A percentile compares a stretch with the other conserved stretches of the same genome.
phyloP scores from a whole-genome alignment of 2,888 invertebrate species.

The Acronicta aceris region DNA sequence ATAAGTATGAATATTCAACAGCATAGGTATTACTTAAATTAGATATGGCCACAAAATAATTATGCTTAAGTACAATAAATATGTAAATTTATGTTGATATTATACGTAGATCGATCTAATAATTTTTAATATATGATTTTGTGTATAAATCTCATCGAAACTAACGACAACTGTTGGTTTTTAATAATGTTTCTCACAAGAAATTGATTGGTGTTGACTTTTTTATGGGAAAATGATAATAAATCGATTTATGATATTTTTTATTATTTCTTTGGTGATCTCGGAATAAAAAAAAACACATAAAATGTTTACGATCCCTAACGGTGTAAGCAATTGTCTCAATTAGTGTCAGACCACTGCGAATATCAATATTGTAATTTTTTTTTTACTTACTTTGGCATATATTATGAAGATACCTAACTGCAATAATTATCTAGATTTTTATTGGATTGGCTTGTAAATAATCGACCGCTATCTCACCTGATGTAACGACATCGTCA shows the following conservation, averaged over 20 bases:
- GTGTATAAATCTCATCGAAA: constrained; percentile 45
- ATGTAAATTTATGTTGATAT: constrained; percentile 76
- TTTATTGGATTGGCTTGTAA: too few species aligned
- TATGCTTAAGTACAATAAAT: constrained; percentile 71
- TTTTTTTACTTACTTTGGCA: too few species aligned
- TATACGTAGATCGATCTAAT: constrained; percentile 57
- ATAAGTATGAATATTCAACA: constrained; percentile 60
- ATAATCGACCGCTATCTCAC: too few species aligned
- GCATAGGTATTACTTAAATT: constrained; percentile 54
- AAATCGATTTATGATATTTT: constrained; percentile 35
- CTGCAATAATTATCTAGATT: too few species aligned
- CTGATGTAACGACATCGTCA: too few species aligned
- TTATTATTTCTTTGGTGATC: constrained; percentile 25
- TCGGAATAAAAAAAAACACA: constrained; percentile 17
- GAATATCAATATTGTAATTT: neutral
- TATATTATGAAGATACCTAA: too few species aligned
- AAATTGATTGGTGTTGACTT: constrained; percentile 41
- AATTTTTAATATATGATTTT: constrained; percentile 60
- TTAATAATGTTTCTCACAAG: constrained; percentile 36
- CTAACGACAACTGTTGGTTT: constrained; percentile 43
- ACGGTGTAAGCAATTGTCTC: neutral
- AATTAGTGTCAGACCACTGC: neutral
- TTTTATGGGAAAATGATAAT: constrained; percentile 43
- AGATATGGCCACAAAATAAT: constrained; percentile 61
- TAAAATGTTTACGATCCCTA: constrained; percentile 16